Evolutionary conservation across 2,888 invertebrate genomes (phyloP), one percentile per base, ranked within the genome.

Genomic region (Meliscaeva auricollis): DNA sequence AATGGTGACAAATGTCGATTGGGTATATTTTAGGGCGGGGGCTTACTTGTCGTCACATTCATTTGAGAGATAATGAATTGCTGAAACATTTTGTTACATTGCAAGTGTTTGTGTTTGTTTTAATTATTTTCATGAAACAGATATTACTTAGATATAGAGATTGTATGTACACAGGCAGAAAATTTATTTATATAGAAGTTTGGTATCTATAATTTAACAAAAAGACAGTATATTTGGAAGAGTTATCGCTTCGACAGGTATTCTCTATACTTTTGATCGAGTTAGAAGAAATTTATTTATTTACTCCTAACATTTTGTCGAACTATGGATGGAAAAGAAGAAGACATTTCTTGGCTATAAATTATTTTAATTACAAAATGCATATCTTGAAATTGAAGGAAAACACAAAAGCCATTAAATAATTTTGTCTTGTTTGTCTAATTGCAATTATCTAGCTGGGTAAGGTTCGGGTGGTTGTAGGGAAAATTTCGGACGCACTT

Each of bases 1-100:
- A 32, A 70, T 70, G 76, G 81, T 76, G 85, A 85, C 85, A 81
- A 84, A 85, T 80, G 76, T 72, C 81, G 84, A 84, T 80, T 73
- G 77, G 82, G 52, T 62, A 13, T 38, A 68, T 73, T 81, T 80
- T 54, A 50, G 46, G 46, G 9, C 26, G 17, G 5, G 17, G 15
- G 52, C 44, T 15, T 13, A 38, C 20, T 56, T 72, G 56, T 52
- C 41, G 60, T 60, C 41, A 52, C 50, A 80, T 64, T 64, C 68
- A 73, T 73, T n/a, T 82, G 15, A 78, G 41, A 68, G 54, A 78
- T 83, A 79, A 78, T 79, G 68, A 83, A 83, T 74, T 83, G 73
- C 48, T 74, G 6, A 9, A 3, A 20, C 26, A 64, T 46, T 64
- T 46, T 46, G 62, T 44, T 15, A 62, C 58, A 41, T 81, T 56